Conservation (phyloP, 2,888 invertebrate genomes). For the Rhaphigaster nebulosa region DNA sequence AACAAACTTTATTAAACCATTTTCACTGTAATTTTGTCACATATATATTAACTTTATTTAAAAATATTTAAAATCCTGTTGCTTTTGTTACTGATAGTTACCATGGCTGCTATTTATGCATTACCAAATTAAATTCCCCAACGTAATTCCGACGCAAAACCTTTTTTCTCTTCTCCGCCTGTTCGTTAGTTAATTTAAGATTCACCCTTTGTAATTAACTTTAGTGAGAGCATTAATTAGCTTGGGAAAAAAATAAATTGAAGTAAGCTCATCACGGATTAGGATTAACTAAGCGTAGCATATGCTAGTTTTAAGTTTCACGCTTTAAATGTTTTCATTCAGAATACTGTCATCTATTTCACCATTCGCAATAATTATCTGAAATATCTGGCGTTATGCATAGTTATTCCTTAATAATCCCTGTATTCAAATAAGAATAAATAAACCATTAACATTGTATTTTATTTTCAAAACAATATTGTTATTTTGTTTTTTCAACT, state of each 20-base stretch:
- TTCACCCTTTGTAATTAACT: slow-evolving; percentile 22
- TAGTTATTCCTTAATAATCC: no score
- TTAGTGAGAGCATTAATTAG: not conserved
- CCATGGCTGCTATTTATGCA: not conserved
- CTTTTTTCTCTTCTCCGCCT: not conserved
- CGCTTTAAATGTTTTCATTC: not conserved
- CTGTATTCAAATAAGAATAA: no score
- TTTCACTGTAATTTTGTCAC: no score
- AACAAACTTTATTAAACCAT: no score
- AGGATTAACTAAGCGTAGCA: not conserved
- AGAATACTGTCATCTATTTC: not conserved
- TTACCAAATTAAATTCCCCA: not conserved
- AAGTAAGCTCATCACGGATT: not conserved
- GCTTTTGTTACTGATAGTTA: not conserved
- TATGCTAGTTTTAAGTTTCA: not conserved
- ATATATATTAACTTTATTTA: no score
- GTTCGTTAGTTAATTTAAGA: slow-evolving; percentile 28
- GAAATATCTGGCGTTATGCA: not conserved
- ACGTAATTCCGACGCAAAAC: not conserved
- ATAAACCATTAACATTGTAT: no score
- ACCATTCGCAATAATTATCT: not conserved
- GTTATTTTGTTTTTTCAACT: no score
- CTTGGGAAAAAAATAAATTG: not conserved
- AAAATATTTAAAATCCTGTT: not conserved
- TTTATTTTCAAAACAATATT: no score